Percentiles rank a stretch among this genome's conserved stretches.
phyloP scores from a whole-genome alignment of 2,888 invertebrate species.

The Thera obeliscata region DNA sequence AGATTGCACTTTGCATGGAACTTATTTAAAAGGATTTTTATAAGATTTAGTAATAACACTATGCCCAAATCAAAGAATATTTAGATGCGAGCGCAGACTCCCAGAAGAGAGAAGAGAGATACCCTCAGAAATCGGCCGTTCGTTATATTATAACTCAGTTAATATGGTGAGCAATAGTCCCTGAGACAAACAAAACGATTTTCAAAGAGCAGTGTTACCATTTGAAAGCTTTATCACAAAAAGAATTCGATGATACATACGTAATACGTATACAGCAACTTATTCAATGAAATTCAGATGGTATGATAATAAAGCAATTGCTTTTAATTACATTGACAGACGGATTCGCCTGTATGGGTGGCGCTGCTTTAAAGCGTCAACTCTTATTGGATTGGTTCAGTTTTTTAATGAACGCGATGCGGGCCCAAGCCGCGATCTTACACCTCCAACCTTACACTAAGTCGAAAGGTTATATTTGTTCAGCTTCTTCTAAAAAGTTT shows the following conservation, averaged over 20 bases:
- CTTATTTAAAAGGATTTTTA: not conserved
- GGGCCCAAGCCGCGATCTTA: too few species aligned
- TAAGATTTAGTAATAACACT: too few species aligned
- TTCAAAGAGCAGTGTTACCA: not conserved
- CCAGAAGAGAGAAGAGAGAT: too few species aligned
- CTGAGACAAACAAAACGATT: not conserved
- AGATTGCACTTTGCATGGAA: not conserved
- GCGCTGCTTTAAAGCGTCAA: slow-evolving; percentile 20
- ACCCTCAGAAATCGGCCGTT: too few species aligned
- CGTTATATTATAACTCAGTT: too few species aligned
- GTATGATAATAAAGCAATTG: slow-evolving; percentile 37
- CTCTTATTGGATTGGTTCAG: slow-evolving; percentile 47
- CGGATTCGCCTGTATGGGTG: slow-evolving; percentile 27
- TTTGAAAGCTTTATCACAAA: not conserved
- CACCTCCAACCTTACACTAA: too few species aligned
- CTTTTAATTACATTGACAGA: slow-evolving; percentile 39
- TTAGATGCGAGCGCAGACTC: too few species aligned
- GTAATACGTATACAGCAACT: not conserved
- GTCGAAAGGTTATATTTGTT: too few species aligned
- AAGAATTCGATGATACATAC: not conserved
- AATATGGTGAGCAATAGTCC: too few species aligned
- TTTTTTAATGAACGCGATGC: slow-evolving; percentile 35
- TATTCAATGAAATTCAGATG: slow-evolving; percentile 22
- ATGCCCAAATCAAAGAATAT: too few species aligned
- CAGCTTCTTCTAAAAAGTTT: too few species aligned